A percentile compares a stretch with the other conserved stretches of the same genome.
These are phyloP conservation scores for Aphelinus certus DNA, from an alignment of 1,140 invertebrate species.

Conservation along the genomic window DNA sequence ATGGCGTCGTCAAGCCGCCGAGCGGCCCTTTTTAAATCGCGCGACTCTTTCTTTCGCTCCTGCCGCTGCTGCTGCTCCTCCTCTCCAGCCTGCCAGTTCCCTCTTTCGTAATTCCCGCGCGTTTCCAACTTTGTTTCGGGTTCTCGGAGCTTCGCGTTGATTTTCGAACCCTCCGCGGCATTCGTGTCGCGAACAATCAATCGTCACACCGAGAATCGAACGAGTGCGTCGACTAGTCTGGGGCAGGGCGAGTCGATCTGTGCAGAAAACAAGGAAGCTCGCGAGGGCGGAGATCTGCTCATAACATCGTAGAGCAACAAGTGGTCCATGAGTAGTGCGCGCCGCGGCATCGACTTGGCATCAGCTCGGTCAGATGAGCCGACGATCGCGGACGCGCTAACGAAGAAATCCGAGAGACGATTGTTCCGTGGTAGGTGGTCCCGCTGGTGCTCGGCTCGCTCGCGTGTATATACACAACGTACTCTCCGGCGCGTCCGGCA, in stretches of 20 bases:
- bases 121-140: neutral
- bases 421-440: slow-evolving; percentile 32
- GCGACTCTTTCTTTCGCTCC: neutral
- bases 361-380: too few species aligned
- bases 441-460: too few species aligned
- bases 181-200: too few species aligned
- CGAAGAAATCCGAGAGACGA: slow-evolving; percentile 30
- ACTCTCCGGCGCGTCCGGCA: neutral
- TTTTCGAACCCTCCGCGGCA: too few species aligned
- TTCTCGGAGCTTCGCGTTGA: too few species aligned
- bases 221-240: neutral
- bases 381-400: neutral
- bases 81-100: neutral
- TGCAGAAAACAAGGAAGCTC: too few species aligned
- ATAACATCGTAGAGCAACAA: neutral
- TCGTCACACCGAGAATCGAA: neutral
- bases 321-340: neutral
- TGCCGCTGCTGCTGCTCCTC: too few species aligned
- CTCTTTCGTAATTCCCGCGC: slow-evolving; percentile 7
- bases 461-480: too few species aligned
- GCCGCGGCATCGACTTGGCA: neutral
- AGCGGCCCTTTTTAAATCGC: slow-evolving; percentile 12
- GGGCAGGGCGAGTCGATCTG: slow-evolving; percentile 2
- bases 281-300: neutral
- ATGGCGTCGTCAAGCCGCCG: slow-evolving; percentile 5